Percentiles rank a stretch among this genome's conserved stretches.
phyloP scores from a whole-genome alignment of 2,113 vertebrate species.

The Boleophthalmus pectinirostris region DNA sequence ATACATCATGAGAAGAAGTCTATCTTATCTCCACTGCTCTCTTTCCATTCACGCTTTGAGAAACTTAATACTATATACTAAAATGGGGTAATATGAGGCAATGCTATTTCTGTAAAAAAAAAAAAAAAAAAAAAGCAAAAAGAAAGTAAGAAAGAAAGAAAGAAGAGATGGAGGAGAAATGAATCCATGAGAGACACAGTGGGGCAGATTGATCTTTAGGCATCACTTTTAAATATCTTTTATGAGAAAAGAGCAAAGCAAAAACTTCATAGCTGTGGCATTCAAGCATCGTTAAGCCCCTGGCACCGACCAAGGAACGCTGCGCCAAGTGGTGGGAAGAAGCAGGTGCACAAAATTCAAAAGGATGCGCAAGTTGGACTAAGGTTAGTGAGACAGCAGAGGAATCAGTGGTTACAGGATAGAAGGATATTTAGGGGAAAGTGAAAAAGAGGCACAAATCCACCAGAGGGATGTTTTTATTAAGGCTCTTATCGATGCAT shows the following conservation, averaged over 20 bases:
- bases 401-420: conserved; percentile 47
- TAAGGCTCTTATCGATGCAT: conserved; percentile 81
- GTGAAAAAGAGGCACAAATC: conserved; percentile 73
- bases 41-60: neutral
- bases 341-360: conserved; percentile 21
- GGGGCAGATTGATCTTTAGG: conserved; percentile 65
- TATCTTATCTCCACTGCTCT: neutral
- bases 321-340: conserved; percentile 32
- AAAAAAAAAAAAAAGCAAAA: conserved; percentile 23
- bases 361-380: conserved; percentile 21
- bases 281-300: conserved; percentile 82
- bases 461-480: conserved; percentile 79
- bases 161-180: conserved; percentile 44
- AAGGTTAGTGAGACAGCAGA: conserved; percentile 33
- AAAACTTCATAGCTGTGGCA: conserved; percentile 75
- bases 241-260: conserved; percentile 62
- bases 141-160: conserved; percentile 14
- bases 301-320: conserved; percentile 66
- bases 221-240: conserved; percentile 77
- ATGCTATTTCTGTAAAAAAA: conserved; percentile 38
- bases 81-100: conserved; percentile 34
- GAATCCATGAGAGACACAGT: conserved; percentile 56
- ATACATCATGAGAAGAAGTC: neutral
- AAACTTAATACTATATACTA: conserved; percentile 35
- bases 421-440: conserved; percentile 44